Base-by-base conservation (phyloP, 64 coral and sea anemone genomes). In the Catalaphyllia jardinei region DNA sequence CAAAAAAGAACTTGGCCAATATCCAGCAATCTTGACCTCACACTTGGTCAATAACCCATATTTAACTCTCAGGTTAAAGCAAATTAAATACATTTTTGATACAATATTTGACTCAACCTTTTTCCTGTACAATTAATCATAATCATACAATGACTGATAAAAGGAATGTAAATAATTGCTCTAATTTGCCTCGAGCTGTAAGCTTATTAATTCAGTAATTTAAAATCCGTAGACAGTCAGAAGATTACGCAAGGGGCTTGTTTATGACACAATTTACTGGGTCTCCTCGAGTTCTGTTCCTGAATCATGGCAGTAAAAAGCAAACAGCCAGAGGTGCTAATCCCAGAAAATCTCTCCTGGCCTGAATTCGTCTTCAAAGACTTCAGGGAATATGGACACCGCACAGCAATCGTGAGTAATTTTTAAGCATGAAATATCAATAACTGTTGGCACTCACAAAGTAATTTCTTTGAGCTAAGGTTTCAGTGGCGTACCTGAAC, bases 331-430 rank as follows among this genome's bases (percentile, higher is more conserved):
- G 54, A 91, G 31, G 71, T 91, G 15, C 1, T 10, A 51, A 91
- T 91, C 10, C 89, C 79, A 2, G 89, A 85, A 19, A 59, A 77
- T 19, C 29, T 85, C 24, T 76, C 89, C 20, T 91, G 74, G 71
- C 31, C 89, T 1, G 79, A 91, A 4, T 76, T 91, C n/a, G 80
- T 91, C 0, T 91, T 91, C 55, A 39, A 67, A 39, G 74, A 75
- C 31, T 84, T 91, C 10, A 72, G 85, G 1, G 72, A 76, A 51
- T 91, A 85, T 76, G 89, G 72, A 38, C 63, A 85, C 18, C 54
- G 57, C 57, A 91, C 80, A 30, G 80, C 89, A 13, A 84, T 91
- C 49, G 89, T 91, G 60, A 91, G 89, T 46, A 46, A 46, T 86
- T 29, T 55, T 15, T 20, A 14, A 28, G 31, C 15, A 20, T 63